A percentile compares a stretch with the other conserved stretches of the same genome.
These are phyloP conservation scores for Xyrauchen texanus DNA, from an alignment of 2,113 vertebrate species.

Conservation along the genomic window DNA sequence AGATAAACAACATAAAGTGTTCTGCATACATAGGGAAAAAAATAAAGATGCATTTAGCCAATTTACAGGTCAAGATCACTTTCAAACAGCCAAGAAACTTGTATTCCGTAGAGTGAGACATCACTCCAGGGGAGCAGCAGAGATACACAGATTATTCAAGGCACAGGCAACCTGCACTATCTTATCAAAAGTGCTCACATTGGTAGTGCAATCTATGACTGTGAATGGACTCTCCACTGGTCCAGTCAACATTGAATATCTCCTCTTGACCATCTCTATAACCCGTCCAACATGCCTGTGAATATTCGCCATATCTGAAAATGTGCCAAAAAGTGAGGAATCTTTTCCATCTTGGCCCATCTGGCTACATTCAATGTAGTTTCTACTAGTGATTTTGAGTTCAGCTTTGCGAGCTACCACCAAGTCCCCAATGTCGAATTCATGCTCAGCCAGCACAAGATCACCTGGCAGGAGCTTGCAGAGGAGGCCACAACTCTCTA, in stretches of 20 bases:
- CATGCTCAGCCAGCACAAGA: constrained; percentile 65
- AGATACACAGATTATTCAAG: constrained; percentile 80
- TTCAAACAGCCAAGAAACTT: neutral
- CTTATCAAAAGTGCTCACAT: constrained; percentile 75
- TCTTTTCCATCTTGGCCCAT: constrained; percentile 29
- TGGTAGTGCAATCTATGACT: constrained; percentile 63
- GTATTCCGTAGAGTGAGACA: neutral
- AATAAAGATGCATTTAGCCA: constrained; percentile 26
- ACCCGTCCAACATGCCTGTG: constrained; percentile 68
- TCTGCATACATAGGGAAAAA: neutral
- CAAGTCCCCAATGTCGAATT: constrained; percentile 66
- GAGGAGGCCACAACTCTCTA: constrained; percentile 71
- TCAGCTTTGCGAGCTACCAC: constrained; percentile 67
- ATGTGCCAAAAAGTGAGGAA: neutral
- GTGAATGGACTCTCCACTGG: constrained; percentile 73
- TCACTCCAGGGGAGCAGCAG: constrained; percentile 73
- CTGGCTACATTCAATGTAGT: neutral
- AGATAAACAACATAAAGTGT: neutral
- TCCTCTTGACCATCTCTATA: constrained; percentile 70
- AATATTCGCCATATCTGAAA: constrained; percentile 55
- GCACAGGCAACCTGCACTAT: constrained; percentile 77
- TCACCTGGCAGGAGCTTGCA: constrained; percentile 75
- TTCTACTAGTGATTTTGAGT: constrained; percentile 56
- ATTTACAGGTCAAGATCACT: neutral
- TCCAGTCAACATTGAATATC: constrained; percentile 73